A percentile compares a stretch with the other conserved stretches of the same genome.
Conservation (phyloP, 1,140 invertebrate genomes). For the Adoxophyes honmai region DNA sequence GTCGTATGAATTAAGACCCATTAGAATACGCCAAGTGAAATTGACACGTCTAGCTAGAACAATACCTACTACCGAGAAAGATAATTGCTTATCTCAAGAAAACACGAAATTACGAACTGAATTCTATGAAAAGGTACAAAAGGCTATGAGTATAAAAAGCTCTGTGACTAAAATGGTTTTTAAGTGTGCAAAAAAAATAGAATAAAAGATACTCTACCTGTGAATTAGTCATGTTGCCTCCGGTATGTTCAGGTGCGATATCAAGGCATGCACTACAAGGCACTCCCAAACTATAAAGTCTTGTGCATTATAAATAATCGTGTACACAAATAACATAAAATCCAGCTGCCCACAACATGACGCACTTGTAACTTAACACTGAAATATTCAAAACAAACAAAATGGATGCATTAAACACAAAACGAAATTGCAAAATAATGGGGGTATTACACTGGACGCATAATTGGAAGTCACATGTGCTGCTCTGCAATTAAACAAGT, state of each 20-base stretch:
- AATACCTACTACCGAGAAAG: no score
- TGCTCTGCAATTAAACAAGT: slow-evolving; percentile 40
- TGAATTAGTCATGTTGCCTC: slow-evolving; percentile 72
- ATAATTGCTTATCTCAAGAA: no score
- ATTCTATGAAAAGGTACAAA: no score
- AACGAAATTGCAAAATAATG: slow-evolving; percentile 39
- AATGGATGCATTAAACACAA: slow-evolving; percentile 51
- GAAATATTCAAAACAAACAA: slow-evolving; percentile 66
- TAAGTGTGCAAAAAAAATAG: slow-evolving; percentile 30
- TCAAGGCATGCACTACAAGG: slow-evolving; percentile 72
- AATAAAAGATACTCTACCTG: slow-evolving; percentile 54
- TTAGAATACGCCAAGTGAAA: no score
- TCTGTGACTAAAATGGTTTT: no score
- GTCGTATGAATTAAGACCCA: no score
- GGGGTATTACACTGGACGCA: slow-evolving; percentile 17
- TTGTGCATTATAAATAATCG: slow-evolving; percentile 66
- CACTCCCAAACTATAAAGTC: slow-evolving; percentile 61
- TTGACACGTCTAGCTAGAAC: no score
- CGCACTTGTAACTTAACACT: slow-evolving; percentile 68
- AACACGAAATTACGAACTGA: no score
- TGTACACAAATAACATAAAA: slow-evolving; percentile 64
- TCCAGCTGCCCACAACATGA: slow-evolving; percentile 63
- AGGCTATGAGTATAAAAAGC: no score
- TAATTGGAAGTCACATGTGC: slow-evolving; percentile 32
- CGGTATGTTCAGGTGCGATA: slow-evolving; percentile 55